phyloP scores from a whole-genome alignment of 1,140 invertebrate species.

The Drosophila mojavensis region DNA sequence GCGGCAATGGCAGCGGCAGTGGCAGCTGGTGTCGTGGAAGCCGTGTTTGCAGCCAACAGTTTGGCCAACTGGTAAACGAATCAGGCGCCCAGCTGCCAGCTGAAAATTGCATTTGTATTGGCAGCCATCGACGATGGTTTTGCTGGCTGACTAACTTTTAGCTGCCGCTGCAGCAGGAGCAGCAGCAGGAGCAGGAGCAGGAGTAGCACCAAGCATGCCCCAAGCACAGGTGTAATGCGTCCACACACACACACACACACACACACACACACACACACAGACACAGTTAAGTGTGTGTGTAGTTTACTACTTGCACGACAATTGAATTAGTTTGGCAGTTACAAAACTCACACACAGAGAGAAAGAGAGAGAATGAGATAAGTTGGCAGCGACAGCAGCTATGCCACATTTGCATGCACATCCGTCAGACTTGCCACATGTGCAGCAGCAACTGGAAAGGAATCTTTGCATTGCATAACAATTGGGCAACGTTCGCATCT shows the following conservation, averaged over 20 bases:
- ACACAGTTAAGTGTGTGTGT: not conserved
- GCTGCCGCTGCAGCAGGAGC: constrained; percentile 23
- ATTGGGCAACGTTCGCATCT: constrained; percentile 32
- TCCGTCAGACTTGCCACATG: constrained; percentile 40
- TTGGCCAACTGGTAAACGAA: constrained; percentile 71
- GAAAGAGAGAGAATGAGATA: constrained; percentile 13
- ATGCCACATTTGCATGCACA: constrained; percentile 50
- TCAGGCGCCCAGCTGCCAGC: constrained; percentile 76
- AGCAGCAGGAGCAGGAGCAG: constrained; percentile 6
- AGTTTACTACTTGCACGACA: constrained; percentile 59
- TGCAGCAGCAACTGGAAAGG: constrained; percentile 11
- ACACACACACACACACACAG: constrained; percentile 23
- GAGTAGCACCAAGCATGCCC: constrained; percentile 6
- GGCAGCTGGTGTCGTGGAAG: not conserved
- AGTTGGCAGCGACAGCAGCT: constrained; percentile 6
- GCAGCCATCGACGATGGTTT: constrained; percentile 71
- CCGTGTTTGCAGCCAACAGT: constrained; percentile 24
- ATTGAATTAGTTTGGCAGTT: constrained; percentile 81
- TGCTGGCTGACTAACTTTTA: constrained; percentile 55
- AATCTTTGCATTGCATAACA: constrained; percentile 56
- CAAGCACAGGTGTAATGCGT: constrained; percentile 49
- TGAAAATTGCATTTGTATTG: constrained; percentile 83
- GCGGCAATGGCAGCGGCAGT: not conserved
- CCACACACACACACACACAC: constrained; percentile 21
- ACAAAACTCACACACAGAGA: constrained; percentile 43